Conservation (phyloP, 2,888 invertebrate genomes). For the Mystacides longicornis region DNA sequence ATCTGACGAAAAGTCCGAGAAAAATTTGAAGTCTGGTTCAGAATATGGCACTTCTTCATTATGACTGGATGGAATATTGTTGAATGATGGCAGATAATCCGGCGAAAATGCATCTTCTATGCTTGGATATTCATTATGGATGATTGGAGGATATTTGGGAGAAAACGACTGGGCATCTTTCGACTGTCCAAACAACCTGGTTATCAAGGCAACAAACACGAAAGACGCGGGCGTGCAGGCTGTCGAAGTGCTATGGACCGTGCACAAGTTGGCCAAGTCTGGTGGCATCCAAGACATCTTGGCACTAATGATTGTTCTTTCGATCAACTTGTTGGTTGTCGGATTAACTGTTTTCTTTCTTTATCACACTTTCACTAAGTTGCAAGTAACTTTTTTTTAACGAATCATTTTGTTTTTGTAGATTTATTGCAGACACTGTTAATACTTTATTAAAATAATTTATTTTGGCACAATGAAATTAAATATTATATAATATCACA, state of each 20-base stretch:
- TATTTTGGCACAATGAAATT: too few relatives aligned
- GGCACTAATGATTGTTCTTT: neutral
- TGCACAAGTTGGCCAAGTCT: conserved; percentile 49
- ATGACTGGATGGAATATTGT: neutral
- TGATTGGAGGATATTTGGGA: neutral
- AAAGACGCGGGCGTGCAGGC: conserved; percentile 53
- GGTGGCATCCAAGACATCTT: conserved; percentile 46
- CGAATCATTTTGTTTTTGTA: neutral
- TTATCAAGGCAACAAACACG: conserved; percentile 51
- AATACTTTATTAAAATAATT: too few relatives aligned
- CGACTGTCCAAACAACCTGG: conserved; percentile 51
- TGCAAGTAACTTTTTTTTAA: too few relatives aligned
- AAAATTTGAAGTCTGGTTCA: neutral
- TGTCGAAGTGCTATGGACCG: conserved; percentile 46
- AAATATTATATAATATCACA: too few relatives aligned
- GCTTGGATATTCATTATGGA: neutral
- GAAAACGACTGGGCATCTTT: conserved; percentile 27
- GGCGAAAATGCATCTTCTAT: neutral
- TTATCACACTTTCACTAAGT: neutral
- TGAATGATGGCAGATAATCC: neutral
- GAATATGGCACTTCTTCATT: neutral
- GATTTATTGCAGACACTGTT: too few relatives aligned
- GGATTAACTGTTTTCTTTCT: neutral
- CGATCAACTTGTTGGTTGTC: neutral
- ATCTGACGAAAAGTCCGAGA: conserved; percentile 3